These are phyloP conservation scores for Gryon sp. DNA, from an alignment of 1,140 invertebrate species.

Conservation along the genomic window DNA sequence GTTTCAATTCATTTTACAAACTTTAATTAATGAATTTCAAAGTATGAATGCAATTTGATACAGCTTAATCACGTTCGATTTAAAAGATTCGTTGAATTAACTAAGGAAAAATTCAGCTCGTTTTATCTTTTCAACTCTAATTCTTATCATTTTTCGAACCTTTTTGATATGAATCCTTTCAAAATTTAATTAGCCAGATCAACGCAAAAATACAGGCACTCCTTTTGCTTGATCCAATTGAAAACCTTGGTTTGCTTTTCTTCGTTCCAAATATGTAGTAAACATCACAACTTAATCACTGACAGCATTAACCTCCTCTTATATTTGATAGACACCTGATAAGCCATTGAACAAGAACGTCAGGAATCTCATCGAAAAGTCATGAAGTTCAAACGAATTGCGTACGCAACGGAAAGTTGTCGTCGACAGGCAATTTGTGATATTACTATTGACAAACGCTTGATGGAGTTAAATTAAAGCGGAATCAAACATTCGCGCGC, in stretches of 20 bases:
- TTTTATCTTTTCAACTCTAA: too few relatives aligned
- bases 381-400: constrained; percentile 60
- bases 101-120: too few relatives aligned
- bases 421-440: constrained; percentile 58
- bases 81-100: constrained; percentile 4
- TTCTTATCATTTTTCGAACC: too few relatives aligned
- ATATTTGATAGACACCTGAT: constrained; percentile 55
- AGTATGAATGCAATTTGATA: constrained; percentile 1
- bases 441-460: constrained; percentile 61
- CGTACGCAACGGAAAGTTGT: constrained; percentile 52
- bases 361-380: constrained; percentile 57
- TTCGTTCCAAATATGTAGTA: constrained; percentile 27
- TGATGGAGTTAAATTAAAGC: constrained; percentile 54
- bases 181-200: constrained; percentile 32
- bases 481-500: constrained; percentile 38
- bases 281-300: constrained; percentile 36
- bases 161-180: too few relatives aligned
- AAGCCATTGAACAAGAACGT: constrained; percentile 53
- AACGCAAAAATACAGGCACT: not conserved
- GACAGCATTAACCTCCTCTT: constrained; percentile 29
- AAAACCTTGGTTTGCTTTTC: constrained; percentile 14
- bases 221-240: not conserved
- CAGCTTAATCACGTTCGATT: constrained; percentile 13
- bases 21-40: constrained; percentile 61
- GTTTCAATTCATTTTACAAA: constrained; percentile 47